These are phyloP conservation scores for Protobothrops mucrosquamatus DNA, from an alignment of 2,113 vertebrate genomes.

Conservation along the genomic window DNA sequence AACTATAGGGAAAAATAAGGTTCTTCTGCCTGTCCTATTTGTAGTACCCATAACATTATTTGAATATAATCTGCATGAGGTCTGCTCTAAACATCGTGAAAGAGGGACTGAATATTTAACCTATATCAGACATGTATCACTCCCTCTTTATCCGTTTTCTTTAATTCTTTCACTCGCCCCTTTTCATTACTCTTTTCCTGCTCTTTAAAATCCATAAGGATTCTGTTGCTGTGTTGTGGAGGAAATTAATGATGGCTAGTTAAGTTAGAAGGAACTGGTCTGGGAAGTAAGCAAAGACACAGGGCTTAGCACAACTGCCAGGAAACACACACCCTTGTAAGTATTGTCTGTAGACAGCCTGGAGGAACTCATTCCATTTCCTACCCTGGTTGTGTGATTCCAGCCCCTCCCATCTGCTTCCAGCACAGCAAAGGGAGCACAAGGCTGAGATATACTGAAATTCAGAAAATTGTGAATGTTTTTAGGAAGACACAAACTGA, in stretches of 20 bases:
- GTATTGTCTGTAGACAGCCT: background rate
- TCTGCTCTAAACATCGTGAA: background rate
- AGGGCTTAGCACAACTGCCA: background rate
- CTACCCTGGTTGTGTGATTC: background rate
- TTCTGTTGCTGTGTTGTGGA: background rate
- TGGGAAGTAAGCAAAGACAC: background rate
- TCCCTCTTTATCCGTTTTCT: background rate
- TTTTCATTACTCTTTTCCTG: background rate
- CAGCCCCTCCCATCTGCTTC: background rate
- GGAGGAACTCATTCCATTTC: constrained; percentile 34
- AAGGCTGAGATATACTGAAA: background rate
- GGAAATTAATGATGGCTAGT: background rate
- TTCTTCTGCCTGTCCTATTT: background rate
- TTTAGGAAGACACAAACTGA: background rate
- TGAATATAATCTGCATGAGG: background rate
- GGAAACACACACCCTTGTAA: constrained; percentile 10
- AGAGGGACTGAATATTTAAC: too few relatives aligned
- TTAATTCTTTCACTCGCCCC: background rate
- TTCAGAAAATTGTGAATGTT: background rate
- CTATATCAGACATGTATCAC: background rate
- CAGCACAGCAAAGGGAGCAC: background rate
- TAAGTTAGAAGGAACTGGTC: background rate
- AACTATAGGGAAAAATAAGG: background rate
- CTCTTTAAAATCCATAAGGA: background rate
- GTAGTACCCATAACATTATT: background rate